Conservation (phyloP, 2,888 invertebrate species). For the Phortica magna region DNA sequence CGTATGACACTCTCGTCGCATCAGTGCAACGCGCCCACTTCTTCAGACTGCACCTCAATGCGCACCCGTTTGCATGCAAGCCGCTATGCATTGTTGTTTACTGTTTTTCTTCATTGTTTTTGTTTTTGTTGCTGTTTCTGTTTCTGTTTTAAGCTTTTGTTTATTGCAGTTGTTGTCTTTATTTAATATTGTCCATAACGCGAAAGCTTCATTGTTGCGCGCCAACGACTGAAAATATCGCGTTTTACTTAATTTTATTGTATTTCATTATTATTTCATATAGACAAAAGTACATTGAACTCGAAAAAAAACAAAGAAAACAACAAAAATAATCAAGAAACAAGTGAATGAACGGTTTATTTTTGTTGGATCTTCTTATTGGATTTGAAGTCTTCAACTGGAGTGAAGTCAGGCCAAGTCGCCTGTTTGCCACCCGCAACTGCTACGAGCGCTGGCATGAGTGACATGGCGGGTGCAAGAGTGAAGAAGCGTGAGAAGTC, state of each 20-base stretch:
- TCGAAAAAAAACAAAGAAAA: neutral
- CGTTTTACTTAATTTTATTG: slow-evolving; percentile 23
- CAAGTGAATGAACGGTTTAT: neutral
- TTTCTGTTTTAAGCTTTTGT: neutral
- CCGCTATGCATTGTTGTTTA: neutral
- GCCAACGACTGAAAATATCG: slow-evolving; percentile 12
- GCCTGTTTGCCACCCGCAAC: neutral
- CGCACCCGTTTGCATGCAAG: too few relatives aligned
- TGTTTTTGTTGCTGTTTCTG: too few relatives aligned
- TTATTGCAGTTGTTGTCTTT: slow-evolving; percentile 9
- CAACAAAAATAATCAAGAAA: neutral
- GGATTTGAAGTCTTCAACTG: neutral
- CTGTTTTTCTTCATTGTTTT: neutral
- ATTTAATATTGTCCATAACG: neutral
- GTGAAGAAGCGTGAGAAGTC: neutral
- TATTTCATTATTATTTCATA: slow-evolving; percentile 21
- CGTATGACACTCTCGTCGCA: too few relatives aligned
- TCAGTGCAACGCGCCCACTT: too few relatives aligned
- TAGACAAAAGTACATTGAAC: slow-evolving; percentile 30
- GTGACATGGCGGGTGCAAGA: neutral
- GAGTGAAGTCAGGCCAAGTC: neutral
- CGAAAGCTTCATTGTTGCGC: too few relatives aligned
- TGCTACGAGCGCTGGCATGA: neutral
- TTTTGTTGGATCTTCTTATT: neutral
- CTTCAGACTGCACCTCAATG: too few relatives aligned